These are phyloP conservation scores for Apantesis nais DNA, from an alignment of 2,888 invertebrate species.

Conservation along the genomic window DNA sequence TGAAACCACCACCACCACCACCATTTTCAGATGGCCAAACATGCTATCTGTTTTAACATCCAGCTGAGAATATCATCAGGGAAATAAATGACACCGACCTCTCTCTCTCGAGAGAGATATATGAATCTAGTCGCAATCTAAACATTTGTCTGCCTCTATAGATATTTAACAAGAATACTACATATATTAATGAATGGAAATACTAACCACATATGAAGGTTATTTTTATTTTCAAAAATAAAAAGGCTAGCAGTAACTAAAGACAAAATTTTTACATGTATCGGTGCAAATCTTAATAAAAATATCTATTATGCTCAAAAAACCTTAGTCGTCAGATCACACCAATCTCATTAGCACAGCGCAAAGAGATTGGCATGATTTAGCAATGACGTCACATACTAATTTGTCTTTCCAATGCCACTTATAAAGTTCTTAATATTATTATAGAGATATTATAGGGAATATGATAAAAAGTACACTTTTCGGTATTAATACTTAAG, in stretches of 20 bases:
- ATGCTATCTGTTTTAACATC: too few relatives aligned
- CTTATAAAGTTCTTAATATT: slow-evolving; percentile 10
- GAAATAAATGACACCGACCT: not conserved
- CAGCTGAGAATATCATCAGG: too few relatives aligned
- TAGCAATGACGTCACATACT: not conserved
- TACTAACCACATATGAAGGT: not conserved
- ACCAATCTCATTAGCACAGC: not conserved
- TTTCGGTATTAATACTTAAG: slow-evolving; percentile 6
- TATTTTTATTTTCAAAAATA: not conserved
- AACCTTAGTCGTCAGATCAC: not conserved
- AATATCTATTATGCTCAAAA: not conserved
- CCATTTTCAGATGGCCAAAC: not conserved
- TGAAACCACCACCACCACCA: too few relatives aligned
- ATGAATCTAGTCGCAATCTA: too few relatives aligned
- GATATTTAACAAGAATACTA: too few relatives aligned
- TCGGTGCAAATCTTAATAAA: not conserved
- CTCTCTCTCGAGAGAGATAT: not conserved
- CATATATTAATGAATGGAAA: too few relatives aligned
- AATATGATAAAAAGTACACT: not conserved
- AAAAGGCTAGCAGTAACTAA: not conserved
- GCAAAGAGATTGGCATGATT: not conserved
- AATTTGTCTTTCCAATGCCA: not conserved
- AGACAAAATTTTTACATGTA: not conserved
- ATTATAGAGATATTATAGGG: too few relatives aligned
- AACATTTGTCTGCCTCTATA: too few relatives aligned